Evolutionary conservation across 2,797 vertebrate species (phyloP).

Genomic region (Gymnothorax javanicus): DNA sequence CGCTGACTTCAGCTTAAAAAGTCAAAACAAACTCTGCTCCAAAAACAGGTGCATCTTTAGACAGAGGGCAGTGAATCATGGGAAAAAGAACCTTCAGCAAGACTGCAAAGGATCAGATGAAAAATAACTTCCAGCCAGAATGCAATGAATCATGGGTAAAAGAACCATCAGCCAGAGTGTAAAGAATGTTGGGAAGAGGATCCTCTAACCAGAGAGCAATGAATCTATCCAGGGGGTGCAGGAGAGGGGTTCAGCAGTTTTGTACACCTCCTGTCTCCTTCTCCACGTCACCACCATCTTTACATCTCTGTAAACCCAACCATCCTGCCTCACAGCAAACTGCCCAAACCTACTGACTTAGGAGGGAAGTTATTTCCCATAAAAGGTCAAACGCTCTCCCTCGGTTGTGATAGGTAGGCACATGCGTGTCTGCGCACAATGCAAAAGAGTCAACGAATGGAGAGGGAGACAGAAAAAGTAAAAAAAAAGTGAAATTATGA

Average conservation of each 20-base stretch:
- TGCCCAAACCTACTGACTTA: background rate
- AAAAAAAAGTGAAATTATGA: background rate
- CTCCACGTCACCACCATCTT: background rate
- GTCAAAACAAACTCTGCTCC: background rate
- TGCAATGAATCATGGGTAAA: too few species aligned
- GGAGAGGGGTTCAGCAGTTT: too few species aligned
- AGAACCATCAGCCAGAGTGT: too few species aligned
- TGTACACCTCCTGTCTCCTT: too few species aligned
- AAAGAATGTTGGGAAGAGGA: too few species aligned
- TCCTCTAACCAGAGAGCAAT: too few species aligned
- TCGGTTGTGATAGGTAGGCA: background rate
- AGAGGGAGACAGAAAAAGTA: too few species aligned
- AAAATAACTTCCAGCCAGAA: too few species aligned
- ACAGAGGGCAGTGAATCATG: background rate
- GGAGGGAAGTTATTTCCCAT: background rate
- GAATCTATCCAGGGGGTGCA: too few species aligned
- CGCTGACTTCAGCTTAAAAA: too few species aligned
- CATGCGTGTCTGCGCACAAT: background rate
- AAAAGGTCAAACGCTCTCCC: background rate
- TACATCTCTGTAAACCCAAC: too few species aligned
- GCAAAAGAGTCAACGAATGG: background rate
- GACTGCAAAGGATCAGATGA: too few species aligned
- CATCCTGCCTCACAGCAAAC: background rate
- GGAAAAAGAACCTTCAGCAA: background rate
- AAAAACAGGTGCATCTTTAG: background rate